A percentile compares a stretch with the other conserved stretches of the same genome.
Conservation (phyloP, 2,888 invertebrate genomes). For the Agriopis aurantiaria region DNA sequence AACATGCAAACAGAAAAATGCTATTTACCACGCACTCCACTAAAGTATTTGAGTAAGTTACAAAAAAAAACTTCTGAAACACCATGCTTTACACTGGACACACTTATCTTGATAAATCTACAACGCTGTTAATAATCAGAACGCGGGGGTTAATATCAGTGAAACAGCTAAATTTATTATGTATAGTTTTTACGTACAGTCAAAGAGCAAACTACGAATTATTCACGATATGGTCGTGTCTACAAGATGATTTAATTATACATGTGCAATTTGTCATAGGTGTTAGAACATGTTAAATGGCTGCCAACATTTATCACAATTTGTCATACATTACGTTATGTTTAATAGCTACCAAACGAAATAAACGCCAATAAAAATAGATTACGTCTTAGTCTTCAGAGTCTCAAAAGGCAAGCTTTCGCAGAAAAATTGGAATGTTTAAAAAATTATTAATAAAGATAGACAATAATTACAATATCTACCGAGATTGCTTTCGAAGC, state of each 20-base stretch:
- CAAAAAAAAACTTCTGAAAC: too few relatives aligned
- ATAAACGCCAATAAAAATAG: conserved; percentile 14
- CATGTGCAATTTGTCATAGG: conserved; percentile 3
- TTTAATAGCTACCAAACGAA: conserved; percentile 19
- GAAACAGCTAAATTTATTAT: conserved; percentile 4
- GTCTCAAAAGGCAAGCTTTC: conserved; percentile 32
- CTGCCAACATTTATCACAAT: conserved; percentile 5
- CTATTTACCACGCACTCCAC: background rate
- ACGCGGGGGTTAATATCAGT: background rate
- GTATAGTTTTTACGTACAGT: conserved; percentile 10
- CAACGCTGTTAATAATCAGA: background rate
- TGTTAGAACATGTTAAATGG: background rate
- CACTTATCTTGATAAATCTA: background rate
- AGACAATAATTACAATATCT: conserved; percentile 13
- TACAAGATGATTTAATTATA: background rate
- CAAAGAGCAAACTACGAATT: conserved; percentile 8
- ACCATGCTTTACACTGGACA: conserved; percentile 16
- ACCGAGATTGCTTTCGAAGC: conserved; percentile 26
- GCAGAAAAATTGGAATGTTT: conserved; percentile 24
- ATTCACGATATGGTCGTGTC: conserved; percentile 1
- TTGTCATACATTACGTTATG: conserved; percentile 7
- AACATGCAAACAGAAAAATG: background rate
- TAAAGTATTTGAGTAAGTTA: background rate
- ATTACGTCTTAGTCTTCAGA: conserved; percentile 21
- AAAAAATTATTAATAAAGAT: conserved; percentile 5